phyloP scores from a whole-genome alignment of 2,797 vertebrate species.

The Ctenopoma multispine region DNA sequence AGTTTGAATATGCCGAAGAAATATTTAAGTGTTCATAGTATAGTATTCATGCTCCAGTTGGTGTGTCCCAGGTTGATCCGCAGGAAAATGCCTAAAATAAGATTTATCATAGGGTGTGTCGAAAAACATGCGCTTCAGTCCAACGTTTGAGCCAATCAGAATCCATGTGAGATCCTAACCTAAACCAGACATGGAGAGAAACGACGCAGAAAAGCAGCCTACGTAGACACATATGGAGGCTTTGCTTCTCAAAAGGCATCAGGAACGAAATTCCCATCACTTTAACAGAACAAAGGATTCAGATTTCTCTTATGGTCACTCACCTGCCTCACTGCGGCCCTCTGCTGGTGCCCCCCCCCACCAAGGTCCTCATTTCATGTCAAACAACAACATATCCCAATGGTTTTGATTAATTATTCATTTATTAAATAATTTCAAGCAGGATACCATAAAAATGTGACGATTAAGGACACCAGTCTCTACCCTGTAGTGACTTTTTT shows the following conservation, averaged over 20 bases:
- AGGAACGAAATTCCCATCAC: no score
- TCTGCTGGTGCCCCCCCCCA: conserved; percentile 32
- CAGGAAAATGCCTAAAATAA: conserved; percentile 39
- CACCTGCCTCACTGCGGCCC: conserved; percentile 47
- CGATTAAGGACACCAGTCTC: conserved; percentile 72
- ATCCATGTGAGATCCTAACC: conserved; percentile 41
- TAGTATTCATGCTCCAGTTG: background rate
- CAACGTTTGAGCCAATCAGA: conserved; percentile 72
- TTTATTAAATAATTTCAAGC: conserved; percentile 82
- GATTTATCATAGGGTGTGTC: conserved; percentile 65
- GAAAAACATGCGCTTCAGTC: background rate
- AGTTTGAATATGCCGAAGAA: no score
- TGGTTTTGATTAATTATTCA: conserved; percentile 59
- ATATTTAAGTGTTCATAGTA: no score
- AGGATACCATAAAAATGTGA: conserved; percentile 79
- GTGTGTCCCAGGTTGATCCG: conserved; percentile 7
- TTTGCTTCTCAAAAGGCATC: background rate
- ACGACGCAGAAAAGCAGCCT: background rate
- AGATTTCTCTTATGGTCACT: no score
- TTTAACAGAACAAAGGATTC: no score
- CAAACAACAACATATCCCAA: conserved; percentile 1
- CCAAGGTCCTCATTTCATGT: background rate
- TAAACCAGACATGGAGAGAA: conserved; percentile 54
- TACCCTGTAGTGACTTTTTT: conserved; percentile 66
- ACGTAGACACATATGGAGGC: background rate